Conservation (phyloP, 2,888 invertebrate genomes). For the Harpagoxenus sublaevis region DNA sequence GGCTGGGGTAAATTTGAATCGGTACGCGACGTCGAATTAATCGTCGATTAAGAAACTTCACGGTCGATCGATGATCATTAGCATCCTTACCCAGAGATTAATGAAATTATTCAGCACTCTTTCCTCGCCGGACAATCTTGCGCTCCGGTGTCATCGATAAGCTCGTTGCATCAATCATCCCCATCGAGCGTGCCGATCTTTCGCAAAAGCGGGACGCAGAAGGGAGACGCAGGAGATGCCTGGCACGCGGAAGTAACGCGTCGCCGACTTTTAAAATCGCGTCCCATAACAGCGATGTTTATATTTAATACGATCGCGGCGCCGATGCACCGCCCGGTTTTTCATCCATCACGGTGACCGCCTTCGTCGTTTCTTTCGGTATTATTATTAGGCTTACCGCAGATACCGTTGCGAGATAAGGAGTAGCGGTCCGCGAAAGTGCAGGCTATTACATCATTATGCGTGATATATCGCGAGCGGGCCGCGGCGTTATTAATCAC, state of each 20-base stretch:
- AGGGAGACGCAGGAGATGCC: too few species aligned
- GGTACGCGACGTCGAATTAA: constrained; percentile 37
- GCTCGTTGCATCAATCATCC: constrained; percentile 47
- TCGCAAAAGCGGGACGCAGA: not conserved
- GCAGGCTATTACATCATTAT: constrained; percentile 76
- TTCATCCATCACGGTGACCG: constrained; percentile 64
- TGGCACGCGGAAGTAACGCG: not conserved
- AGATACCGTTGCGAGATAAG: constrained; percentile 64
- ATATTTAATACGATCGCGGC: constrained; percentile 71
- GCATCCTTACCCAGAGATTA: constrained; percentile 41
- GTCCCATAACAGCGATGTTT: constrained; percentile 65
- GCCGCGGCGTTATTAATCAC: constrained; percentile 71
- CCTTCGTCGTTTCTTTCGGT: constrained; percentile 65
- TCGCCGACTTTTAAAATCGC: constrained; percentile 65
- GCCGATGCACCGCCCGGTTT: constrained; percentile 53
- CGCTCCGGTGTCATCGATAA: constrained; percentile 40
- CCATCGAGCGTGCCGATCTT: constrained; percentile 37
- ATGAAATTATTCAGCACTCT: constrained; percentile 43
- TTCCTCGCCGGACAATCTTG: not conserved
- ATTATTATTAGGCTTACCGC: constrained; percentile 63
- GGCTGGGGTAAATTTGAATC: constrained; percentile 16
- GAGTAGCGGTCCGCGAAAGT: constrained; percentile 62
- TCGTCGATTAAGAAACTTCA: constrained; percentile 32
- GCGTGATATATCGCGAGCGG: constrained; percentile 71
- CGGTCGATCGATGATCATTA: constrained; percentile 39